Evolutionary conservation across 2,797 vertebrate genomes (phyloP).

Genomic region (Sebastes melanostomus): DNA sequence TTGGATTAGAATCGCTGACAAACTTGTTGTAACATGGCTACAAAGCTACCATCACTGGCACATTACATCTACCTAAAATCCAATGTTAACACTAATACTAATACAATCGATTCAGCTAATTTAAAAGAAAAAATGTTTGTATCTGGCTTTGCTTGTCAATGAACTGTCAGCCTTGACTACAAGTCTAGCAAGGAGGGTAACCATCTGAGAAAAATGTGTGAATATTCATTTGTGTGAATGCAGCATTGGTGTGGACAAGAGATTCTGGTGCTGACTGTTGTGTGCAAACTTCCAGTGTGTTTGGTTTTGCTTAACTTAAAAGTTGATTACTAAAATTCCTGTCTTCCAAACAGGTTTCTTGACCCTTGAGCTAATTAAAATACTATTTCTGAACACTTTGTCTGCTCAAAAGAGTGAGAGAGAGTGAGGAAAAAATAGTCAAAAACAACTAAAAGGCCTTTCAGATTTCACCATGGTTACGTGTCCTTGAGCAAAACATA

Average conservation of each 20-base stretch:
- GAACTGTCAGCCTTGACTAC: background rate
- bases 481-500: background rate
- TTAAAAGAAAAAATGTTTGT: background rate
- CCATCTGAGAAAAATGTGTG: background rate
- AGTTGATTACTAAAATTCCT: background rate
- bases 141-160: background rate
- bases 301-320: background rate
- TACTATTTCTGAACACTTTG: background rate
- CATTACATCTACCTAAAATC: background rate
- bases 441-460: background rate
- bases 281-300: background rate
- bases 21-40: background rate
- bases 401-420: background rate
- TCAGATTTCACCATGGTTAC: background rate
- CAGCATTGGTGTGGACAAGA: background rate
- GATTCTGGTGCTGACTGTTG: background rate
- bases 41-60: background rate
- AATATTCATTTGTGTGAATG: background rate
- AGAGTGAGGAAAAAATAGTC: background rate
- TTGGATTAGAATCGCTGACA: background rate
- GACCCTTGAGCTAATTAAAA: background rate
- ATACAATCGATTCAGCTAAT: background rate
- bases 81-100: background rate
- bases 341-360: background rate
- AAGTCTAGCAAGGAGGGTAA: background rate